Base-by-base conservation (phyloP, 2,113 vertebrate genomes). In the Callipepla squamata region DNA sequence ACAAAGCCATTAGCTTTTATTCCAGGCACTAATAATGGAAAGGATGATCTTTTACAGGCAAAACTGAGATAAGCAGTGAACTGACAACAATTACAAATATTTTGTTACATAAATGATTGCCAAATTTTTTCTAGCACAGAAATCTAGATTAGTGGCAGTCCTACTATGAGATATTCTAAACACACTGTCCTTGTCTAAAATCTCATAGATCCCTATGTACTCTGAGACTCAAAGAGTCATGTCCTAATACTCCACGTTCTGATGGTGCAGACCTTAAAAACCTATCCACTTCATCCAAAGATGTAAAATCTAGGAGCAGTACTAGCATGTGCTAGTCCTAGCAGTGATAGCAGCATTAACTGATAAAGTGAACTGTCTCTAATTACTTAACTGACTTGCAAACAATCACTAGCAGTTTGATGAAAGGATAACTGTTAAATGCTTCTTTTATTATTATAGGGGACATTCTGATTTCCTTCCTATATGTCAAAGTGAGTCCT, bases 261-360 rank as follows among this genome's bases (percentile, higher is more conserved):
- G 2, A n/a, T 50, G 18, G 15, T 34, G 9, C 9, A 85, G 25
- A 44, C 5, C 4, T 80, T 78, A 50, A 38, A 88, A 53, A 9
- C 7, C 14, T 51, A 19, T 50, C 10, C 36, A 32, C 9, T 83
- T 67, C 18, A 38, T 69, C 58, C 63, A 19, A 61, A 69, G 16
- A 8, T 66, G 20, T 72, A 72, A 87, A 67, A 80, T 63, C 23
- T 47, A 13, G 15, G 20, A 20, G 30, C 9, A 48, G 30, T 75
- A 57, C 13, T 57, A 36, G 38, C 12, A 42, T 7, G 4, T 68
- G 22, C 28, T 5, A 0, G 4, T n/a, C 3, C 0, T 40, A 44
- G 28, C 26, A 69, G 30, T 51, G 22, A 32, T n/a, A 62, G 42
- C 9, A 89, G 11, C 15, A 65, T 25, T 4, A 74, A 55, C 28